These are phyloP conservation scores for Nipponacmea schrenckii DNA, from an alignment of 2,888 invertebrate genomes.

Conservation along the genomic window DNA sequence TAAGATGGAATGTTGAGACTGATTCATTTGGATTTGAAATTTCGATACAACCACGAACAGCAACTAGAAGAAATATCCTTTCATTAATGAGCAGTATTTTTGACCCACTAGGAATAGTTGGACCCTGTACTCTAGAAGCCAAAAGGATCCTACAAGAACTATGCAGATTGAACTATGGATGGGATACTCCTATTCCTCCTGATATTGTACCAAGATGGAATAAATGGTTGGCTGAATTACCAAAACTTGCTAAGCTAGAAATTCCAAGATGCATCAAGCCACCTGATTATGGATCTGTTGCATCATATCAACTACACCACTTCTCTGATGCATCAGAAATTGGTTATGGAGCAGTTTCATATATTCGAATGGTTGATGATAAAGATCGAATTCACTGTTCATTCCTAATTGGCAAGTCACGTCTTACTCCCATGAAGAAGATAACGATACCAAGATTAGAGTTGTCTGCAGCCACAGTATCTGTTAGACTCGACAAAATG, in stretches of 20 bases:
- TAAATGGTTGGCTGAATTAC: constrained; percentile 10
- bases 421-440: constrained; percentile 12
- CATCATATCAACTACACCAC: constrained; percentile 1
- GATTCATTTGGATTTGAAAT: constrained; percentile 27
- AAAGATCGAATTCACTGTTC: no score
- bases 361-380: no score
- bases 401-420: constrained; percentile 22
- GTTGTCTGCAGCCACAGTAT: constrained; percentile 13
- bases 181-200: constrained; percentile 2
- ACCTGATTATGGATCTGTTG: not conserved
- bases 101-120: no score
- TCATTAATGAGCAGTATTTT: not conserved
- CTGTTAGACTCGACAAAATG: not conserved
- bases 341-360: no score
- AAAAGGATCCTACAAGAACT: constrained; percentile 13
- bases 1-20: constrained; percentile 24
- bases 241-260: constrained; percentile 2
- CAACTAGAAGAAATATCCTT: not conserved
- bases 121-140: constrained; percentile 9
- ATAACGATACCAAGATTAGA: constrained; percentile 15
- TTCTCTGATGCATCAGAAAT: constrained; percentile 9
- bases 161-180: not conserved
- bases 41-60: not conserved
- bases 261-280: constrained; percentile 11
- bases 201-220: constrained; percentile 9